phyloP scores from a whole-genome alignment of 2,888 invertebrate genomes.

The Yponomeuta evonymella region DNA sequence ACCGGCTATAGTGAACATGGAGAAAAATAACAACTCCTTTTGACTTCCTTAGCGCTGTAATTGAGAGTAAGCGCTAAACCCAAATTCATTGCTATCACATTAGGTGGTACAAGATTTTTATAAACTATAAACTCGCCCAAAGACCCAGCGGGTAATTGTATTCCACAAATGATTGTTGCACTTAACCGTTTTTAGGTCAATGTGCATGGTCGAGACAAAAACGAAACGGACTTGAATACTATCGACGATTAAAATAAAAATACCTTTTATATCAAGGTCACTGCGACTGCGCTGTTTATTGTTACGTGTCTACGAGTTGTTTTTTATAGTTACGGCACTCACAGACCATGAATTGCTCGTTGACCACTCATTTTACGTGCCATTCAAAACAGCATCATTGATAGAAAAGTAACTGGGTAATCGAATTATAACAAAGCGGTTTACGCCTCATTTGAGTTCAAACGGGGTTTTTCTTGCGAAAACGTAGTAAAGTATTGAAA shows the following conservation, averaged over 20 bases:
- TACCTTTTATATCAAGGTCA: slow-evolving; percentile 12
- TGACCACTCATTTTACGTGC: not conserved
- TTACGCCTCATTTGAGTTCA: no score
- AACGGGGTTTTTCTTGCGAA: no score
- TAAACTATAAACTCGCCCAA: not conserved
- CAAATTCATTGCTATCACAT: no score
- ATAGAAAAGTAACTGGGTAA: not conserved
- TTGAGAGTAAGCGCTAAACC: no score
- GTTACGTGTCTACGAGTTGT: slow-evolving; percentile 3
- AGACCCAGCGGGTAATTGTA: not conserved
- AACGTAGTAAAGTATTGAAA: no score
- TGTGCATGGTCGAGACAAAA: slow-evolving; percentile 38
- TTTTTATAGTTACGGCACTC: slow-evolving; percentile 2
- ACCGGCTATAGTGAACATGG: no score
- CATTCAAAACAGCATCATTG: not conserved
- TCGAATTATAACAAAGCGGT: not conserved
- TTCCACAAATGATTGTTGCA: slow-evolving; percentile 32
- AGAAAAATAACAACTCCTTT: not conserved
- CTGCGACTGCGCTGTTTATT: not conserved
- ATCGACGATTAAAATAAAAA: slow-evolving; percentile 11
- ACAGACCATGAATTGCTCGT: slow-evolving; percentile 10
- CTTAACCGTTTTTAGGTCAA: slow-evolving; percentile 52
- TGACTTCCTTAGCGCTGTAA: no score
- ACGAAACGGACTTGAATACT: slow-evolving; percentile 22
- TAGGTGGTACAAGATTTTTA: no score